Percentiles rank a stretch among this genome's conserved stretches.
Conservation (phyloP, 2,113 vertebrate species). For the Pseudorasbora parva region DNA sequence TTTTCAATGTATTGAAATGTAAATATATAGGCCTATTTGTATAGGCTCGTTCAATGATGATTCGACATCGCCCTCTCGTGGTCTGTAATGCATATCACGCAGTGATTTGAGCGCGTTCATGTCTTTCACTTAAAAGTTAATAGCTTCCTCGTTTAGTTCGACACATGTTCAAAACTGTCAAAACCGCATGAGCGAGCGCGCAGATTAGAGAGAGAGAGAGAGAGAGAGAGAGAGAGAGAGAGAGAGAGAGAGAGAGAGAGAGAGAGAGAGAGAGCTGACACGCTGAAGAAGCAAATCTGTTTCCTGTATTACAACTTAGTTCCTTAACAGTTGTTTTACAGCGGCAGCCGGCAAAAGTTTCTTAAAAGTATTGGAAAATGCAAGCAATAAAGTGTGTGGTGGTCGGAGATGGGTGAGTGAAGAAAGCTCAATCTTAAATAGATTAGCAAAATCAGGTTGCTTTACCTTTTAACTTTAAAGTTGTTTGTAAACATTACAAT, state of each 20-base stretch:
- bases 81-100: background rate
- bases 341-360: background rate
- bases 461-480: background rate
- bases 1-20: too few species aligned
- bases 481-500: background rate
- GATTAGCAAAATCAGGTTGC: background rate
- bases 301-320: conserved; percentile 55
- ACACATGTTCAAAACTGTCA: conserved; percentile 19
- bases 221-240: conserved; percentile 22
- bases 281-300: conserved; percentile 16
- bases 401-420: conserved; percentile 67
- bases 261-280: background rate
- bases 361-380: conserved; percentile 52
- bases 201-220: conserved; percentile 6
- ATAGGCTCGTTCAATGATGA: background rate
- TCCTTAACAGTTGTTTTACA: conserved; percentile 26
- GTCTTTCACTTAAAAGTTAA: background rate
- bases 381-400: conserved; percentile 69
- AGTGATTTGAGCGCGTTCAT: background rate
- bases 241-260: conserved; percentile 21
- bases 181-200: background rate
- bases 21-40: too few species aligned
- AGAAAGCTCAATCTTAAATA: background rate
- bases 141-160: conserved; percentile 14
- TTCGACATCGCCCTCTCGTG: conserved; percentile 4